Evolutionary conservation across 2,888 invertebrate genomes (phyloP), one percentile per base, ranked within the genome.

Genomic region (Esperia sulphurella): DNA sequence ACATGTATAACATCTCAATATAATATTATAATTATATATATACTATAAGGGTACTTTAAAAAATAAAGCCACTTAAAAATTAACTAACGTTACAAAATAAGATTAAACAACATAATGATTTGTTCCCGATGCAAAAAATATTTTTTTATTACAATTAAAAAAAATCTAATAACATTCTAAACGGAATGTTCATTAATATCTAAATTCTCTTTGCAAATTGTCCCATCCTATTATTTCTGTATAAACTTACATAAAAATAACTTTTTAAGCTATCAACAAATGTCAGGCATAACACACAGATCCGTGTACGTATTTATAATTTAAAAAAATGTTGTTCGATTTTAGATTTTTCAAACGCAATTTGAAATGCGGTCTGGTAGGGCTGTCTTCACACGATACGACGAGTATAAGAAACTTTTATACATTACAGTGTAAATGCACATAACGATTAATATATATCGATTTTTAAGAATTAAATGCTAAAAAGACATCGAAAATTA

Each of bases 31-130:
- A 79, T 81, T 79, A 81, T 83, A 80, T 79, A 50, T 48, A 33
- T 78, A n/a, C n/a, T n/a, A 50, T 48, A 33, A 80, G 69, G 75
- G 80, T 84, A 79, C 83, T 80, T 81, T 78, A 73, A 79, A 78
- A 84, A 85, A 83, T 85, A 84, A 82, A 88, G 85, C 85, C 81
- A 79, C 86, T 85, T 88, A 87, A 85, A 72, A 87, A 88, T 77
- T 85, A 88, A 85, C 86, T 87, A 87, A 89, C 88, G 79, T 87
- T 88, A 88, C 81, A 80, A 87, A 86, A 88, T 88, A 88, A 87
- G 87, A 87, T 88, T 87, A 89, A 86, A 88, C 84, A 89, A 89
- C 89, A 82, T 85, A 86, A 85, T 87, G 81, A 86, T 89, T 89
- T 89, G 89, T 87, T 89, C 88, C 89, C 87, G 75, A 87, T 82